Conservation (phyloP, 2,113 vertebrate species). For the Sterrhoptilus dennistouni region DNA sequence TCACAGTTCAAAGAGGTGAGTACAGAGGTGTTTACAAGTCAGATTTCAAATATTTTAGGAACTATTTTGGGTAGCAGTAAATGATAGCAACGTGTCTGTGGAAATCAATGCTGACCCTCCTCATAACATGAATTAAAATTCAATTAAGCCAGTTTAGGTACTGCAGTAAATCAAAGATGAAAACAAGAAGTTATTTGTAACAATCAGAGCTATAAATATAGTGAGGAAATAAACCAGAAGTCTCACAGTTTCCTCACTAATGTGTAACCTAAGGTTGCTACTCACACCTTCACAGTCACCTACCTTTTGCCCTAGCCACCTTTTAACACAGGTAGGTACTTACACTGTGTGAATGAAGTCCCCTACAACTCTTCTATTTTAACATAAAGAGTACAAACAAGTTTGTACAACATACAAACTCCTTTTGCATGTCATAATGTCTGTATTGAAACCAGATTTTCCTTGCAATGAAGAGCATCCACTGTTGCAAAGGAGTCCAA, state of each 20-base stretch:
- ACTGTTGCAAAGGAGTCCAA: not conserved
- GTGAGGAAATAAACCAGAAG: not conserved
- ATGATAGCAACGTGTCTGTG: not conserved
- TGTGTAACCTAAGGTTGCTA: not conserved
- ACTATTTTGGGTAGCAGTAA: not conserved
- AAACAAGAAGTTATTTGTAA: not conserved
- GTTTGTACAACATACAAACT: not conserved
- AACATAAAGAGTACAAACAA: not conserved
- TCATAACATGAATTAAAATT: not conserved
- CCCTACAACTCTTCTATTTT: not conserved
- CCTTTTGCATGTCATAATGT: not conserved
- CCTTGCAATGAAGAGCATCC: not conserved
- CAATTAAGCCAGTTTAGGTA: rapidly evolving
- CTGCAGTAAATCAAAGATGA: not conserved
- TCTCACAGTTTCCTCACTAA: not conserved
- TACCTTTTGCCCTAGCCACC: not conserved
- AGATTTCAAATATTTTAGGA: not conserved
- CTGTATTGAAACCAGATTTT: not conserved
- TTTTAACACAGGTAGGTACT: not conserved
- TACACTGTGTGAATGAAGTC: not conserved
- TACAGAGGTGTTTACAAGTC: not conserved
- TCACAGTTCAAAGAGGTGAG: not conserved
- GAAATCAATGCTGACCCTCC: not conserved
- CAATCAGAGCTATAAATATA: not conserved
- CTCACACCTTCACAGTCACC: not conserved